phyloP scores from a whole-genome alignment of 2,797 vertebrate genomes.

The Rhynchotus rufescens region DNA sequence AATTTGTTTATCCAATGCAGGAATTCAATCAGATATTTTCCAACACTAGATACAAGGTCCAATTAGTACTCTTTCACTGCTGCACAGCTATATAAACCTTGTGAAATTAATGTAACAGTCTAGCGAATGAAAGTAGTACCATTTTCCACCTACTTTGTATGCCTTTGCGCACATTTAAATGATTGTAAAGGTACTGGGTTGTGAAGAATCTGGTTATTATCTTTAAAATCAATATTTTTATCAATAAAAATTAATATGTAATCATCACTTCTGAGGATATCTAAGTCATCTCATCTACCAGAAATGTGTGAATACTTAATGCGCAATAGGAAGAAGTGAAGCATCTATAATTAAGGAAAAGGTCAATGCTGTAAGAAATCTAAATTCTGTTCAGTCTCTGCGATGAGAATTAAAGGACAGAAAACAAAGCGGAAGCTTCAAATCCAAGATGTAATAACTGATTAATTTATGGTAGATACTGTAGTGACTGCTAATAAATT shows the following conservation, averaged over 20 bases:
- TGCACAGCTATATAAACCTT: neutral
- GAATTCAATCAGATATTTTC: neutral
- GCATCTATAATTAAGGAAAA: neutral
- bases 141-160: neutral
- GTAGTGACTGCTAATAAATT: neutral
- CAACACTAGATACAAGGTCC: neutral
- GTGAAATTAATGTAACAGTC: neutral
- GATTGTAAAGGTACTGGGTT: neutral
- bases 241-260: neutral
- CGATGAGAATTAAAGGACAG: slow-evolving; percentile 1
- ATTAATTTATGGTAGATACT: neutral
- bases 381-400: neutral
- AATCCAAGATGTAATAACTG: neutral
- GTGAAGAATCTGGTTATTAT: neutral
- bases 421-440: neutral
- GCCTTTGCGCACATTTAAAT: accelerated
- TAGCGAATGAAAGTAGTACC: neutral
- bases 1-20: neutral
- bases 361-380: neutral
- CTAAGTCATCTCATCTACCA: neutral
- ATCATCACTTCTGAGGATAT: neutral
- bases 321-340: neutral
- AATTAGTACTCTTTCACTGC: neutral
- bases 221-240: slow-evolving; percentile 23
- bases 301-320: neutral